These are phyloP conservation scores for Phyllotreta cruciferae DNA, from an alignment of 2,888 invertebrate genomes.

Conservation along the genomic window DNA sequence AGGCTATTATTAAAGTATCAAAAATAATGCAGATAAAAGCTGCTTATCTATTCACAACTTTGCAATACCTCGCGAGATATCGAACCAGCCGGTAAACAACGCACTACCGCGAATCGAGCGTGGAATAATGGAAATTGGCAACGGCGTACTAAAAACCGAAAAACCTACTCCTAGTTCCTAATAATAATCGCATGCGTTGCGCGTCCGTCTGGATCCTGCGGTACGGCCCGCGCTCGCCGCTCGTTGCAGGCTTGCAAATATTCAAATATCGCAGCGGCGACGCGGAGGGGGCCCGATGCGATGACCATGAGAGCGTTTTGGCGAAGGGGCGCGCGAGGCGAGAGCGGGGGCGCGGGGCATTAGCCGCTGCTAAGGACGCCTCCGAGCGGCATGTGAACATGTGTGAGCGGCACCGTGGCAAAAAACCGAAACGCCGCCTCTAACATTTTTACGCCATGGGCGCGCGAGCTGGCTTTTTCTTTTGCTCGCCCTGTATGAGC, in stretches of 20 bases:
- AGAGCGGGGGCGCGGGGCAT: slow-evolving; percentile 67
- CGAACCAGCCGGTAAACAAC: not conserved
- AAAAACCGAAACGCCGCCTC: slow-evolving; percentile 25
- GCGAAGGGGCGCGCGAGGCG: slow-evolving; percentile 40
- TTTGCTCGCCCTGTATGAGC: too few relatives aligned
- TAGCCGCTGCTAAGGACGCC: slow-evolving; percentile 69
- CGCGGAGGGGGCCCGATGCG: slow-evolving; percentile 36
- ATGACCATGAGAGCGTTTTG: slow-evolving; percentile 43
- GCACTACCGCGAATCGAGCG: not conserved
- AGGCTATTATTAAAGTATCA: too few relatives aligned
- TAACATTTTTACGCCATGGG: too few relatives aligned
- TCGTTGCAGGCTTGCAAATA: slow-evolving; percentile 53
- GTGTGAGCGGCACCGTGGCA: slow-evolving; percentile 56
- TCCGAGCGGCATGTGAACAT: slow-evolving; percentile 52
- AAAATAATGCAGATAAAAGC: too few relatives aligned
- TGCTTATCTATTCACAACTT: too few relatives aligned
- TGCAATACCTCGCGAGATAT: too few relatives aligned
- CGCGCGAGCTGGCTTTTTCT: too few relatives aligned
- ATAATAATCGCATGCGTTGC: slow-evolving; percentile 37
- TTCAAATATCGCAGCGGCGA: slow-evolving; percentile 41
- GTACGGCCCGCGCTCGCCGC: slow-evolving; percentile 5
- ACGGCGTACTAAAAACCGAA: slow-evolving; percentile 18
- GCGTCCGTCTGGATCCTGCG: slow-evolving; percentile 34
- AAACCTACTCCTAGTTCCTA: not conserved
- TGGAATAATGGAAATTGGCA: slow-evolving; percentile 23